Base-by-base conservation (phyloP, 64 coral and sea anemone genomes). In the Acropora yongei region DNA sequence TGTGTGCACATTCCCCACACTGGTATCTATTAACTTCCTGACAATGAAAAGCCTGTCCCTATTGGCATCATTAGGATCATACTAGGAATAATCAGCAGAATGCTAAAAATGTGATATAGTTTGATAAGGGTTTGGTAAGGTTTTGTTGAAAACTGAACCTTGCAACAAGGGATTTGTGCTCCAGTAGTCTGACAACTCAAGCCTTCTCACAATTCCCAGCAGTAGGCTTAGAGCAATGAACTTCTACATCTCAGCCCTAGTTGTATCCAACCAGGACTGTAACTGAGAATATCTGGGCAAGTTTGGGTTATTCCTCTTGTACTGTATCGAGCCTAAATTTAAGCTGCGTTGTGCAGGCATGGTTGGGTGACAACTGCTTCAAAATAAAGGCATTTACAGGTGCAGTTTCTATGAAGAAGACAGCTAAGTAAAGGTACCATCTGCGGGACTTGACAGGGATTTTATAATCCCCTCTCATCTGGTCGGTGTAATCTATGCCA, bases 341-440 rank as follows among this genome's bases (percentile, higher is more conserved):
- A 48, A 91, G 78, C 49, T 91, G 89, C 46, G 45, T 91, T 82
- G 48, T 82, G 47, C 10, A 20, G 41, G 46, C 79, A 83, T 91
- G 57, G 78, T 91, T 91, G 61, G 60, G 77, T 60, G 89, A 91
- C 41, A 82, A 82, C 41, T 73, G 55, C 89, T 78, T 80, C 47
- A 91, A 74, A 82, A 91, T 91, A 91, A 71, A 83, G 50, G 89
- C 77, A 91, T 91, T 91, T 67, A 91, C 89, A 68, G 79, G 78
- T 30, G 89, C 47, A 69, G 89, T 91, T 75, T 91, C 89, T 65
- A 91, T 82, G 42, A 91, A 83, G 65, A 91, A 91, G 46, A 82
- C 46, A 48, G 79, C 77, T 39, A 91, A 48, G 74, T 91, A 91
- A 72, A 8, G 57, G 63, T 91, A 91, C 89, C 78, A 91, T 73